Base-by-base conservation (phyloP, 2,888 invertebrate genomes). In the Drosophila nigritarsus region DNA sequence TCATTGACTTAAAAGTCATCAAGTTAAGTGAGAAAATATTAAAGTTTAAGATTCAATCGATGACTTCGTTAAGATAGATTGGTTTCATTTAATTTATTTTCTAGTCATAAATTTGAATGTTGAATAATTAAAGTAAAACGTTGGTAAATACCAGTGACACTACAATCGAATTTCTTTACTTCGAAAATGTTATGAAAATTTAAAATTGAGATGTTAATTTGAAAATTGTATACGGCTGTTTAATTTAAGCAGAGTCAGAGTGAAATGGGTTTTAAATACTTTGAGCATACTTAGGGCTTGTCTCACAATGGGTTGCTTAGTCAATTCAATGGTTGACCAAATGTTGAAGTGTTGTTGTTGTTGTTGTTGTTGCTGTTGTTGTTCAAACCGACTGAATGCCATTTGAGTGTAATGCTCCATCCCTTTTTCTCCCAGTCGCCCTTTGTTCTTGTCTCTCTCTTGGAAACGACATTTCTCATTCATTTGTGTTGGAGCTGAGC, bases 391-490 rank as follows among this genome's bases (percentile, higher is more conserved):
- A 38, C 15, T 34, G 45, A 29, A 68, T 70, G 50, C 8, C 62
- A 69, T 49, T 51, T 29, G 59, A 45, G 18, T 53, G 59, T 40
- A 36, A 32, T 30, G 9, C 2, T 27, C 11, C 7, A 9, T 7
- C 48, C 36, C 48, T 3, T 18, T 7, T 3, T 3, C 1, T 13
- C 30, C 11, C 0, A 20, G 5, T n/a, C 34, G 27, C 15, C 24
- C 9, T 18, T 20, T 18, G 3, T 18, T 13, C 32, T 45, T 66
- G 7, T 30, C 11, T 8, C 1, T 45, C 9, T 38, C 8, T 38
- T 30, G 24, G 62, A 70, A 66, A 64, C 62, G 62, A 34, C 66
- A 70, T 78, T 78, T 71, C 66, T 53, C 74, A 78, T 78, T 78
- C 75, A 76, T 76, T 76, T 76, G 72, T 30, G 65, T 55, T 34